A percentile compares a stretch with the other conserved stretches of the same genome.
phyloP scores from a whole-genome alignment of 2,888 invertebrate species.

The Drosophila paranaensis region DNA sequence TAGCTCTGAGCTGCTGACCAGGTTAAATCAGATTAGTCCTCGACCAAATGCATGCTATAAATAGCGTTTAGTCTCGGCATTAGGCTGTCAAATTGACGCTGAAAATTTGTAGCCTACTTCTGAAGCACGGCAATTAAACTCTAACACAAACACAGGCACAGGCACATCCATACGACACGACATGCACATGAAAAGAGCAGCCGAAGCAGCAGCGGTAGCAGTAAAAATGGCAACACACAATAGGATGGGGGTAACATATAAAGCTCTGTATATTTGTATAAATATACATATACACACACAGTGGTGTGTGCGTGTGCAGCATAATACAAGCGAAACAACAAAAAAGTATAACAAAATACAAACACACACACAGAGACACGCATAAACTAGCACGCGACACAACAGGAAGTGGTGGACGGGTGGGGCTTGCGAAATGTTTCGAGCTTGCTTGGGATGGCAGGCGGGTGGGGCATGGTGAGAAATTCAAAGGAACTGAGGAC shows the following conservation, averaged over 20 bases:
- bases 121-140: conserved; percentile 53
- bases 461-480: background rate
- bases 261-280: background rate
- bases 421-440: conserved; percentile 16
- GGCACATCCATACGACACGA: conserved; percentile 1
- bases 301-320: conserved; percentile 16
- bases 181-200: conserved; percentile 49
- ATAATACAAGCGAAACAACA: conserved; percentile 22
- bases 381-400: conserved; percentile 59
- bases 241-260: conserved; percentile 15
- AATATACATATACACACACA: background rate
- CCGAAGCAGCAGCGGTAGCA: conserved; percentile 25
- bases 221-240: conserved; percentile 58
- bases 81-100: conserved; percentile 44
- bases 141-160: conserved; percentile 10
- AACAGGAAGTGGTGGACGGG: conserved; percentile 44
- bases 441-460: background rate
- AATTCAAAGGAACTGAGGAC: conserved; percentile 8
- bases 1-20: conserved; percentile 19
- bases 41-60: conserved; percentile 31
- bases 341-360: conserved; percentile 52
- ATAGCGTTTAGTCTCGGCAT: conserved; percentile 37
- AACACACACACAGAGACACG: conserved; percentile 49
- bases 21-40: conserved; percentile 48
- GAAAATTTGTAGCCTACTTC: conserved; percentile 57